Evolutionary conservation across 2,113 vertebrate species (phyloP).

Genomic region (Varanus komodoensis): DNA sequence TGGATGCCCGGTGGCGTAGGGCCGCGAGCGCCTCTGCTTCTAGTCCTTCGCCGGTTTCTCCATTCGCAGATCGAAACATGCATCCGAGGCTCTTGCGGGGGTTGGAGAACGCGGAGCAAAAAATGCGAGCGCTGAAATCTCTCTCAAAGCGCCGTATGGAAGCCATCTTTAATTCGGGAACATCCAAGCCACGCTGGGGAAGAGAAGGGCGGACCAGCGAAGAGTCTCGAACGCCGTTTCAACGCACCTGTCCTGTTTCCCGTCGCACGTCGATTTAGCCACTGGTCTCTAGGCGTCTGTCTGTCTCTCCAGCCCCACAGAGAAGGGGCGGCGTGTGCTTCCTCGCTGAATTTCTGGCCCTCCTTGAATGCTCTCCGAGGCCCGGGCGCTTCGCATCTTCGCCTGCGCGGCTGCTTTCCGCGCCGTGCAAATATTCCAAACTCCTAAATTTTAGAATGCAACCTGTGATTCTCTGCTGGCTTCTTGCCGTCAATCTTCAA

Average conservation of each 20-base stretch:
- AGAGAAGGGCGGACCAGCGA: background rate
- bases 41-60: too few species aligned
- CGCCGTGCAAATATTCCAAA: background rate
- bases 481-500: background rate
- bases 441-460: background rate
- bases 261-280: too few species aligned
- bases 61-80: background rate
- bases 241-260: too few species aligned
- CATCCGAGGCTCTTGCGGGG: background rate
- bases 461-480: background rate
- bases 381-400: rapidly evolving
- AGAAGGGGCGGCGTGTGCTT: too few species aligned
- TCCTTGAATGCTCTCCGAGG: too few species aligned
- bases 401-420: background rate
- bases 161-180: background rate
- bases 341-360: background rate
- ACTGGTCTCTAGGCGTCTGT: too few species aligned
- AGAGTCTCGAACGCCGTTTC: background rate
- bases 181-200: background rate
- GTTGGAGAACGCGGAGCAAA: background rate
- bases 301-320: too few species aligned
- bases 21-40: background rate
- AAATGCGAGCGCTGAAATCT: too few species aligned
- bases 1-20: background rate
- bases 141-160: background rate